Conservation (phyloP, 2,113 vertebrate genomes). For the Dasyurus viverrinus region DNA sequence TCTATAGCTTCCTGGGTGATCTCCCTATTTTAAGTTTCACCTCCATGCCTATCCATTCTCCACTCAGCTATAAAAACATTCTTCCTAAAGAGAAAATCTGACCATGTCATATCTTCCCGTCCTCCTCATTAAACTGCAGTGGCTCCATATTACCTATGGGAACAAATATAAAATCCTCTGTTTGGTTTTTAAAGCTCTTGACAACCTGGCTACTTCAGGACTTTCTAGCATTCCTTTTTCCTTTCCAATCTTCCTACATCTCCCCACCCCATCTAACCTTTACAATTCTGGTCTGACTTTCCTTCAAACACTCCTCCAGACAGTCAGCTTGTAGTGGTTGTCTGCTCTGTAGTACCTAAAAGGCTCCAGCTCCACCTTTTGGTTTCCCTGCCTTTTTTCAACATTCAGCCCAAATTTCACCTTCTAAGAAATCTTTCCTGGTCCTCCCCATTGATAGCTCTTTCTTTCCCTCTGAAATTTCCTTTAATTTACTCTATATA, state of each 20-base stretch:
- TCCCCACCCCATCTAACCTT: not conserved
- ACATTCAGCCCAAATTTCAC: not conserved
- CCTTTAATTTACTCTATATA: not conserved
- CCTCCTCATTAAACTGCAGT: not conserved
- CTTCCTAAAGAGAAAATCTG: not conserved
- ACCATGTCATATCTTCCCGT: not conserved
- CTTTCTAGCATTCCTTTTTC: not conserved
- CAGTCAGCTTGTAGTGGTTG: not conserved
- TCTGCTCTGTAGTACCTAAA: not conserved
- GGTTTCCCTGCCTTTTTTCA: not conserved
- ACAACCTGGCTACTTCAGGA: not conserved
- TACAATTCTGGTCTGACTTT: not conserved
- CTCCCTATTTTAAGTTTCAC: not conserved
- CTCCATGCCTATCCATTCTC: not conserved
- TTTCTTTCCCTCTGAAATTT: not conserved
- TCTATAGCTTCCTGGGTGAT: not conserved
- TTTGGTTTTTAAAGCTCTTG: not conserved
- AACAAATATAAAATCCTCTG: not conserved
- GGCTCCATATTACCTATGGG: not conserved
- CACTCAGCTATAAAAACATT: not conserved
- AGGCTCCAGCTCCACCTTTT: not conserved
- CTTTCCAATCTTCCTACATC: not conserved
- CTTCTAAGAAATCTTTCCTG: not conserved
- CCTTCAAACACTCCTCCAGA: not conserved
- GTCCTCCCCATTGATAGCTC: not conserved